These are phyloP conservation scores for Peromyscus aztecus DNA, from an alignment of 2,797 vertebrate species.

Conservation along the genomic window DNA sequence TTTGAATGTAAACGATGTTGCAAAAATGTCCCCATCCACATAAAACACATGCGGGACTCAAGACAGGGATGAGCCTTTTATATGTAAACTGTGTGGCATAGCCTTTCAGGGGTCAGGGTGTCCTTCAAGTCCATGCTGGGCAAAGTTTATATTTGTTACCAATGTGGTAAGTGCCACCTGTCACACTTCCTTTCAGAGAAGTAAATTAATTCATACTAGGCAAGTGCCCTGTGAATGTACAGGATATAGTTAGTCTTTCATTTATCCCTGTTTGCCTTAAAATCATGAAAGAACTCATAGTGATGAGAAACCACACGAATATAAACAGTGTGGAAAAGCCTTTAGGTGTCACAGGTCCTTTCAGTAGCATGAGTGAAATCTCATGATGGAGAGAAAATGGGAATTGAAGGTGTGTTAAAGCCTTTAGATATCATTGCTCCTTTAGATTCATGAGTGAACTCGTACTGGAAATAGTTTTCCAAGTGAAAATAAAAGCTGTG, in stretches of 20 bases:
- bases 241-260: background rate
- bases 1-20: constrained; percentile 1
- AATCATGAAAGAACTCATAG: background rate
- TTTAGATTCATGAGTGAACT: background rate
- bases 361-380: background rate
- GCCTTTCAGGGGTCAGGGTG: background rate
- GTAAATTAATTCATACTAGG: constrained; percentile 4
- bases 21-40: background rate
- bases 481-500: background rate
- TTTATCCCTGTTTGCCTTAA: constrained; percentile 23
- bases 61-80: background rate
- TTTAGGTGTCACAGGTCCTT: background rate
- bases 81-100: background rate
- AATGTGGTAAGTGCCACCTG: background rate
- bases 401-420: background rate
- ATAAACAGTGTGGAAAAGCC: background rate
- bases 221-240: background rate
- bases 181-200: background rate
- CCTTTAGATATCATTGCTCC: background rate
- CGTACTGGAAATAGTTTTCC: background rate
- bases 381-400: background rate
- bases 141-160: background rate
- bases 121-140: background rate
- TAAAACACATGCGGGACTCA: background rate
- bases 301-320: background rate